Base-by-base conservation (phyloP, 2,888 invertebrate species). In the Sclerodermus sp. region DNA sequence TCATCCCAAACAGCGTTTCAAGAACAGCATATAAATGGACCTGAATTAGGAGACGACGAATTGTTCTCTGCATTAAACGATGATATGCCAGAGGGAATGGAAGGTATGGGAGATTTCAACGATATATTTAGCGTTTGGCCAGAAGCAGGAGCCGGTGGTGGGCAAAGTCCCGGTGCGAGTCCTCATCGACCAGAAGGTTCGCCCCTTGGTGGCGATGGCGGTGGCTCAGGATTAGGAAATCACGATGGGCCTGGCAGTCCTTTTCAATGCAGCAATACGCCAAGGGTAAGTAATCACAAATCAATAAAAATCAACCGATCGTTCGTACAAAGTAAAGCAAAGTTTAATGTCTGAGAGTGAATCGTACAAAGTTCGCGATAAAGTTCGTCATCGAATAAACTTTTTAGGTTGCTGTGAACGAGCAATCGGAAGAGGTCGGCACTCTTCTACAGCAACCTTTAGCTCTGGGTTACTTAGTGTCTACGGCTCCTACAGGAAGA, bases 381-480 rank as follows among this genome's bases (percentile, higher is more conserved):
- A n/a, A n/a, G n/a, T n/a, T n/a, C n/a, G n/a, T 23, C 8, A 23
- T 23, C 3, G 23, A 23, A 23, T 23, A 23, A 23, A 23, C 3
- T 5, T 23, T 23, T n/a, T 34, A 71, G 83, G 82, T 67, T 79
- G 81, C 64, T 79, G 81, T 64, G 64, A 76, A 60, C 63, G 81
- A 64, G 68, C 78, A 68, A 66, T 74, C 65, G 52, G 89, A 90
- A 77, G 87, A 93, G 79, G 90, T 93, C 52, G 92, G 93, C 40
- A 89, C 91, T 31, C 84, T 98, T 53, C 85, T 97, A 64, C 97
- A 99, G 79, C 99, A 99, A 81, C 99, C 99, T 9, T 84, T 99
- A 61, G 99, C 99, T 48, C 86, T 98, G 68, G 99, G 99, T 47
- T 99, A 96, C 82, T 85, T 94, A 79, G 93, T 99, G 55, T 97